Conservation (phyloP, 2,888 invertebrate species). For the Hipparchia sbordonii region DNA sequence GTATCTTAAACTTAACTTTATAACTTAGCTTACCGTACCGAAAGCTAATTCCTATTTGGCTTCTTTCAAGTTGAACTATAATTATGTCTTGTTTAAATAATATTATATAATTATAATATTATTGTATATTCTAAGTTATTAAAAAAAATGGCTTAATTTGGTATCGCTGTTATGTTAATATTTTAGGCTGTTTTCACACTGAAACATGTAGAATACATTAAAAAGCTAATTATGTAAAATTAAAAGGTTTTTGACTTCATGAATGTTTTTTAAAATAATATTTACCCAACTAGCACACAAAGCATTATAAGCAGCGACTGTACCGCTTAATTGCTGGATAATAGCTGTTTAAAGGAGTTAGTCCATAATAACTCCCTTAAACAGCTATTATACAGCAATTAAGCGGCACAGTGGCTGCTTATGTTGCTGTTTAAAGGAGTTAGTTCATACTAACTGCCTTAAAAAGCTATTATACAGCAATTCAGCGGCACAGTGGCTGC, state of each 20-base stretch:
- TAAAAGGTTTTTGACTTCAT: background rate
- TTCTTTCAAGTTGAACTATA: slow-evolving; percentile 82
- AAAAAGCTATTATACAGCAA: no score
- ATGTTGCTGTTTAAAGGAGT: no score
- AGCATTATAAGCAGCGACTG: no score
- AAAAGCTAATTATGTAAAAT: background rate
- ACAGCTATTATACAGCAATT: no score
- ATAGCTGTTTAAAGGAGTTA: no score
- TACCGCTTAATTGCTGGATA: no score
- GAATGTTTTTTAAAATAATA: no score
- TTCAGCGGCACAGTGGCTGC: no score
- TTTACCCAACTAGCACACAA: no score
- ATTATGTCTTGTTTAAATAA: slow-evolving; percentile 74
- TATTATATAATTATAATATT: background rate
- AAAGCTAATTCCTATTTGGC: slow-evolving; percentile 80
- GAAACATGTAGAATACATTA: background rate
- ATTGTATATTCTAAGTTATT: slow-evolving; percentile 50
- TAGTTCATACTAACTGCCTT: no score
- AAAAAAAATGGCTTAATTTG: slow-evolving; percentile 74
- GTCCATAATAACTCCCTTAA: no score
- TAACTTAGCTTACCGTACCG: slow-evolving; percentile 56
- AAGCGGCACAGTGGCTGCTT: no score
- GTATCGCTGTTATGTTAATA: slow-evolving; percentile 61
- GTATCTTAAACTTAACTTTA: slow-evolving; percentile 47
- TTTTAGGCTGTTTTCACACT: slow-evolving; percentile 42